phyloP scores from a whole-genome alignment of 2,888 invertebrate species.

The Phortica magna region DNA sequence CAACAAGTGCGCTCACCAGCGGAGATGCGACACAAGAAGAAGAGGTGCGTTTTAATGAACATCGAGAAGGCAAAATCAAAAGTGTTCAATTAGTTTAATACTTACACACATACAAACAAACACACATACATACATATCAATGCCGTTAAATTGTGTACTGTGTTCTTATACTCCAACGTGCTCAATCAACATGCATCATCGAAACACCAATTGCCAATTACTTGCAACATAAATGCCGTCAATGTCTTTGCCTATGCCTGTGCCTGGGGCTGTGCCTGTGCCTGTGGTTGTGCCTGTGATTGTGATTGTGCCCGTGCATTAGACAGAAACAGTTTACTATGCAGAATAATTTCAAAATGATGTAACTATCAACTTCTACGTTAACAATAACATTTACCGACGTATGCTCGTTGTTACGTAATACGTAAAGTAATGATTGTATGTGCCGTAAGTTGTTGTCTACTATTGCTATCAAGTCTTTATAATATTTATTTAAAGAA shows the following conservation, averaged over 20 bases:
- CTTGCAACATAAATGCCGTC: background rate
- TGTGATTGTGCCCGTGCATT: slow-evolving; percentile 26
- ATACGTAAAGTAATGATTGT: too few species aligned
- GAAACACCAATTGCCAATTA: too few species aligned
- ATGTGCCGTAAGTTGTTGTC: too few species aligned
- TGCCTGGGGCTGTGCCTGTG: background rate
- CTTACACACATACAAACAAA: background rate
- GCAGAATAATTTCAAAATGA: slow-evolving; percentile 71
- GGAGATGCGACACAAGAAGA: slow-evolving; percentile 76
- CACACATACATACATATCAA: background rate
- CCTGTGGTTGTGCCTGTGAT: background rate
- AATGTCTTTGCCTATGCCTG: background rate
- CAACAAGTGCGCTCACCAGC: slow-evolving; percentile 74
- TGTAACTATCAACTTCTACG: slow-evolving; percentile 59
- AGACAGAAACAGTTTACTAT: slow-evolving; percentile 74
- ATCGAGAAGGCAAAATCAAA: background rate
- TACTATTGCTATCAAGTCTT: too few species aligned
- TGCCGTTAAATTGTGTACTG: slow-evolving; percentile 4
- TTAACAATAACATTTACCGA: background rate
- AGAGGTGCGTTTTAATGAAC: slow-evolving; percentile 63
- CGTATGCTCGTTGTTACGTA: too few species aligned
- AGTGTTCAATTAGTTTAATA: too few species aligned
- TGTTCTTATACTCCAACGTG: too few species aligned
- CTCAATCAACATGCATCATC: background rate
- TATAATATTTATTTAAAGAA: too few species aligned